These are phyloP conservation scores for Meleagris gallopavo DNA, from an alignment of 2,113 vertebrate species.

Conservation along the genomic window DNA sequence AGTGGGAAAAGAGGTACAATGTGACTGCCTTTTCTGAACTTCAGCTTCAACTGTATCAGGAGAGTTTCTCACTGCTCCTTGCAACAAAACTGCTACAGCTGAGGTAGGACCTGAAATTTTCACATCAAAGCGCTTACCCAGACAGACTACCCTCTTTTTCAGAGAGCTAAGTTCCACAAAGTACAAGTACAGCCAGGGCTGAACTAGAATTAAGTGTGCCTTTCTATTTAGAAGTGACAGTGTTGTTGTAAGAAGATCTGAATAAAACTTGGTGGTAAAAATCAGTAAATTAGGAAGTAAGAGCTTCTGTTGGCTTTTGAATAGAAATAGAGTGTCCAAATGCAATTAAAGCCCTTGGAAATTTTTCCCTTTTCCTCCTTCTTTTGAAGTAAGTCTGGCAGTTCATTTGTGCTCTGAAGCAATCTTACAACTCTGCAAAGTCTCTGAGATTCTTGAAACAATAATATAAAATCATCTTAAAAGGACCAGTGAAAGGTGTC, in stretches of 20 bases:
- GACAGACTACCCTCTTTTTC: background rate
- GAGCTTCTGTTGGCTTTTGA: background rate
- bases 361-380: background rate
- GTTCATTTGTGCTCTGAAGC: background rate
- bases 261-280: background rate
- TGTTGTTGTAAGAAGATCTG: background rate
- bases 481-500: background rate
- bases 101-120: background rate
- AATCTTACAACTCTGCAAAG: background rate
- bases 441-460: background rate
- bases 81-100: background rate
- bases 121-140: background rate
- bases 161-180: background rate
- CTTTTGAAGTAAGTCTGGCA: background rate
- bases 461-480: background rate
- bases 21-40: background rate
- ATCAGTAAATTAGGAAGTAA: background rate
- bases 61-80: background rate
- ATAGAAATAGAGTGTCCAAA: background rate
- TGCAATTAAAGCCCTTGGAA: background rate
- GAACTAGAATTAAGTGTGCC: background rate
- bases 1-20: background rate
- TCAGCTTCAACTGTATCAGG: background rate
- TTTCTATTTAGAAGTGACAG: background rate
- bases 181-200: background rate